Base-by-base conservation (phyloP, 2,113 vertebrate species). In the Nestor notabilis region DNA sequence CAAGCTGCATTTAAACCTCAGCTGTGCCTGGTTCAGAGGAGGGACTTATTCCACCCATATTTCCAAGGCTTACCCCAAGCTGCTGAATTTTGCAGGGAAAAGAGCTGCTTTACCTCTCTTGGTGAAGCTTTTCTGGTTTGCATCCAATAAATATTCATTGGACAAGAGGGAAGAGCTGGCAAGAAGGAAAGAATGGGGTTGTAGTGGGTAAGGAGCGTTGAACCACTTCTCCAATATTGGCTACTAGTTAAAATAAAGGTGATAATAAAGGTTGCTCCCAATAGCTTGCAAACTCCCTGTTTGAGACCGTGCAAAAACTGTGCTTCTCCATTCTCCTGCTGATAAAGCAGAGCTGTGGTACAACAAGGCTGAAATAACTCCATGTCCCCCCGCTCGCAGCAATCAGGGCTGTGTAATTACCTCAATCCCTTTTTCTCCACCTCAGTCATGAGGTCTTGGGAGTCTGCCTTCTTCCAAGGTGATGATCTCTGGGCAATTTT, bases 321-420 rank as follows among this genome's bases (percentile, higher is more conserved):
- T 13, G 15, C 28, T 70, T 14, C 31, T 63, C 72, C 25, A 2
- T 66, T 44, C 66, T 69, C 37, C 5, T 1, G 18, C 2, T 33
- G 47, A 66, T 33, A 46, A 44, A 47, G 14, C 15, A 71, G 29
- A 63, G 25, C 60, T 25, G 33, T 50, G 63, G 21, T 72, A 35
- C 25, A 50, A 6, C 25, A n/a, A 49, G 58, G 68, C 52, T 49
- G 9, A 65, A 80, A 47, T 3, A 61, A 12, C 44, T 43, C 49
- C 0, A 0, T 0, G 19, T 35, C 69, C 47, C 66, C 37, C 39
- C 7, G 49, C 47, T 53, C 4, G 0, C 3, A 1, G 23, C 1
- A 29, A 12, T 35, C 27, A 4, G 50, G 29, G 61, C 85, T 47
- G 19, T 1, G 1, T 27, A 12, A 58, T 43, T 41, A 37, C 86